These are phyloP conservation scores for Gadus chalcogrammus DNA, from an alignment of 2,113 vertebrate species.

Conservation along the genomic window DNA sequence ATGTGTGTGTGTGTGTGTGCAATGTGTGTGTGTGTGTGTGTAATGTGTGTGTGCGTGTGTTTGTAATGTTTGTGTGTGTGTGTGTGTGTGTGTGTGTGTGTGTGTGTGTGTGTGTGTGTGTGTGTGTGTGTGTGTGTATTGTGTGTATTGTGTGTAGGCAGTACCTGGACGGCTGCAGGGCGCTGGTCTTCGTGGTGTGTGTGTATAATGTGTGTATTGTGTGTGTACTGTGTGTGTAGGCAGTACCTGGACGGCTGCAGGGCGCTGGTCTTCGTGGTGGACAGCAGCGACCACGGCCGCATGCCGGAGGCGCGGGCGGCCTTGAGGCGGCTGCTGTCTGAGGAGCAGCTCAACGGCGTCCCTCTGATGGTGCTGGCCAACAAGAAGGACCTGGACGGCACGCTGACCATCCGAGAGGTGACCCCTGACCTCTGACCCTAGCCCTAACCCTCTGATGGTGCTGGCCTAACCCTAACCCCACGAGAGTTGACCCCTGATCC, in stretches of 20 bases:
- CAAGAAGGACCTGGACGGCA: constrained; percentile 78
- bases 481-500: too few relatives aligned
- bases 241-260: constrained; percentile 76
- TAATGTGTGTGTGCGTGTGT: too few relatives aligned
- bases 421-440: too few relatives aligned
- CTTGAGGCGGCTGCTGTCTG: constrained; percentile 66
- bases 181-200: background rate
- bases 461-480: too few relatives aligned
- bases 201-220: background rate
- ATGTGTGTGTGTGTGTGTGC: too few relatives aligned
- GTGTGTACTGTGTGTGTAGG: constrained; percentile 21
- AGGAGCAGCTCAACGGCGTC: constrained; percentile 66
- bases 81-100: background rate
- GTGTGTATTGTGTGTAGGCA: too few relatives aligned
- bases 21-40: too few relatives aligned
- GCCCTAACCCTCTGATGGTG: too few relatives aligned
- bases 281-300: constrained; percentile 72
- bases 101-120: background rate
- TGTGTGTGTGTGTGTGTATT: background rate
- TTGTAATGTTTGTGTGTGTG: too few relatives aligned
- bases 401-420: constrained; percentile 67
- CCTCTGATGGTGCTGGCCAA: constrained; percentile 88
- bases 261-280: constrained; percentile 81
- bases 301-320: constrained; percentile 70
- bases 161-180: background rate